phyloP scores from a whole-genome alignment of 2,797 vertebrate genomes.

The Heliangelus exortis region DNA sequence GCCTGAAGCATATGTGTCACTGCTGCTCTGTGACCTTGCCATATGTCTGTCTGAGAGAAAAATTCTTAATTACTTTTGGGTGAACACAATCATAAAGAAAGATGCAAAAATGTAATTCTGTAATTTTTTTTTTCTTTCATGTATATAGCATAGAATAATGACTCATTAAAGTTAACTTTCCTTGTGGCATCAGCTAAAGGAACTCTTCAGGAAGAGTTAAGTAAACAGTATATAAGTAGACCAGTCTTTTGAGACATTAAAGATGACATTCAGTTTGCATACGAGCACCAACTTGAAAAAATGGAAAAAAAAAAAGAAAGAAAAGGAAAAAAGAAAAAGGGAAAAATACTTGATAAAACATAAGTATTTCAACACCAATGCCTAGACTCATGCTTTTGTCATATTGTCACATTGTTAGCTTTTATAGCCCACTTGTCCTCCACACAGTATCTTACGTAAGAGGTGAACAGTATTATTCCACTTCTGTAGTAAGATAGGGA shows the following conservation, averaged over 20 bases:
- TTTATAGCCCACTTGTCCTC: constrained; percentile 16
- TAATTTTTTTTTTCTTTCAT: background rate
- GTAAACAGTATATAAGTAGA: background rate
- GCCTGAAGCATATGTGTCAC: background rate
- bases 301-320: background rate
- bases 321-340: background rate
- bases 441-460: background rate
- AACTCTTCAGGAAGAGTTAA: background rate
- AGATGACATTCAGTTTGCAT: background rate
- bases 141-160: background rate
- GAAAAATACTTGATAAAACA: background rate
- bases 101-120: background rate
- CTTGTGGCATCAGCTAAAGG: background rate
- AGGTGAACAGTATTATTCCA: background rate
- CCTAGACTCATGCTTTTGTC: constrained; percentile 1
- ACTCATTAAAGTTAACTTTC: background rate
- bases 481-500: background rate
- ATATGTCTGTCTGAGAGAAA: background rate
- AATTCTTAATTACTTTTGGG: background rate
- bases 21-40: background rate
- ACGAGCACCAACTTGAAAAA: background rate
- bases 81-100: background rate
- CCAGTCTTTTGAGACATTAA: background rate
- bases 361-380: background rate
- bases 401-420: background rate